phyloP scores from a whole-genome alignment of 2,113 vertebrate species.

The Catagonus wagneri region DNA sequence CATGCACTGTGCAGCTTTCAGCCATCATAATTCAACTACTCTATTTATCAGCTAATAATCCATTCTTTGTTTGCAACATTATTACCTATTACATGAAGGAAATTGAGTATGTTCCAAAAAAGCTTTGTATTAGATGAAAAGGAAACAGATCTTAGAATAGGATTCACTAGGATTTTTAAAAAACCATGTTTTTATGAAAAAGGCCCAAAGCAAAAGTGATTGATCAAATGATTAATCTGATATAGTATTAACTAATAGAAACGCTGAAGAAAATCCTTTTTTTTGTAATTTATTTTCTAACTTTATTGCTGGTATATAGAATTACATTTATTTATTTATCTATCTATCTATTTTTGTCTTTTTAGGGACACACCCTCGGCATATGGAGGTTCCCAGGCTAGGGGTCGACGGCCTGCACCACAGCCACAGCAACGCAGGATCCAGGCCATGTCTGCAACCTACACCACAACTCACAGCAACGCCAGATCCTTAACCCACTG shows the following conservation, averaged over 20 bases:
- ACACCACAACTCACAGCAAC: too few relatives aligned
- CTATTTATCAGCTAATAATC: background rate
- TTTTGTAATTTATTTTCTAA: too few relatives aligned
- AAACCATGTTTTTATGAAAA: background rate
- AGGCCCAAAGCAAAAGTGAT: conserved; percentile 26
- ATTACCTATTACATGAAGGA: background rate
- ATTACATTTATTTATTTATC: too few relatives aligned
- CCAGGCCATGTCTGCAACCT: too few relatives aligned
- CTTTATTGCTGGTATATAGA: too few relatives aligned
- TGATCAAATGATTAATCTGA: background rate
- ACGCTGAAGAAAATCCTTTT: background rate
- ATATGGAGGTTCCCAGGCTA: too few relatives aligned
- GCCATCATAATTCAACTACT: background rate
- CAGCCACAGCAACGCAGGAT: too few relatives aligned
- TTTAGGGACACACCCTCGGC: too few relatives aligned
- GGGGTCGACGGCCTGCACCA: too few relatives aligned
- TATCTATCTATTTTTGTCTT: too few relatives aligned
- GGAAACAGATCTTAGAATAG: background rate
- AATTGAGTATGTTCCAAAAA: background rate
- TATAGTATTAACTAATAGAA: background rate
- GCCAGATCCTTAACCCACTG: too few relatives aligned
- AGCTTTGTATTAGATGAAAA: background rate
- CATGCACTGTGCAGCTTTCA: background rate
- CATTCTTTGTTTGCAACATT: background rate
- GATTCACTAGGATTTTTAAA: background rate